These are phyloP conservation scores for Erynnis tages DNA, from an alignment of 2,888 invertebrate genomes.

Conservation along the genomic window DNA sequence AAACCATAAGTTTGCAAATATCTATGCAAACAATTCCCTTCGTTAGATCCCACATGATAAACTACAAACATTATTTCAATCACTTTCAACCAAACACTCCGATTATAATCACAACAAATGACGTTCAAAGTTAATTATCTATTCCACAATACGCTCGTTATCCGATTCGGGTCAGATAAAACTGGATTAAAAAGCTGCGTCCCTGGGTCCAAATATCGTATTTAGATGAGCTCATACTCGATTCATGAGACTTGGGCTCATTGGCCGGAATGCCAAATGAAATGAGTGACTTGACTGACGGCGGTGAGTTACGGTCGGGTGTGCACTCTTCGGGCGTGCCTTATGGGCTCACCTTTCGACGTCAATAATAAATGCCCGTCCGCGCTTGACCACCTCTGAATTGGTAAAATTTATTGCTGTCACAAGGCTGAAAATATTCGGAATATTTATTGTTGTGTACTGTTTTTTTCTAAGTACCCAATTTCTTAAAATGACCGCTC, in stretches of 20 bases:
- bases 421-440: neutral
- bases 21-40: too few relatives aligned
- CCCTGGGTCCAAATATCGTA: constrained; percentile 5
- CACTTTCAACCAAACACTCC: neutral
- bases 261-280: constrained; percentile 16
- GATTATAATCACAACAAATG: constrained; percentile 1
- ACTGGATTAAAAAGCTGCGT: neutral
- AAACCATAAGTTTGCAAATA: too few relatives aligned
- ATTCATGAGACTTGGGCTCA: constrained; percentile 14
- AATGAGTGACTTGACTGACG: constrained; percentile 11
- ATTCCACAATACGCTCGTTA: neutral
- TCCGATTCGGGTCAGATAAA: neutral
- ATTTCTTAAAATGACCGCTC: too few relatives aligned
- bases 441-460: too few relatives aligned
- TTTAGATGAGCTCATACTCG: constrained; percentile 11
- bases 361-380: constrained; percentile 66
- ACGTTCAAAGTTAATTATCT: constrained; percentile 1
- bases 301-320: constrained; percentile 7
- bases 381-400: constrained; percentile 28
- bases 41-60: too few relatives aligned
- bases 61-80: constrained; percentile 1
- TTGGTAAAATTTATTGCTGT: neutral
- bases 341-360: constrained; percentile 40
- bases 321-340: constrained; percentile 33
- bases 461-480: too few relatives aligned